Evolutionary conservation across 2,888 invertebrate genomes (phyloP), one percentile per base, ranked within the genome.

Genomic region (Willowsia nigromaculata): DNA sequence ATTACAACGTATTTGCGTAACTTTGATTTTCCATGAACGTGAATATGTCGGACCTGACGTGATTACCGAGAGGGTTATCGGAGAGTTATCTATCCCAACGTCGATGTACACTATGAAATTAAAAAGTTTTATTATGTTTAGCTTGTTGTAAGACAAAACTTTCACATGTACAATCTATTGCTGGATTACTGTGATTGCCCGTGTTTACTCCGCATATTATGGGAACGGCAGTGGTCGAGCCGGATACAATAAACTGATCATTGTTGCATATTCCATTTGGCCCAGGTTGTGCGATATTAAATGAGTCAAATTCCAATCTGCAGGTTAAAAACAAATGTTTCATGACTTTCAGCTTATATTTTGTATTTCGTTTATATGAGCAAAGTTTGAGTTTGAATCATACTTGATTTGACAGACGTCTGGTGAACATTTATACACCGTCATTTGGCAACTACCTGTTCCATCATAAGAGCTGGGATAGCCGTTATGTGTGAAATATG

Each of bases 381-480:
- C 18, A 53, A 53, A 53, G n/a, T n/a, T n/a, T n/a, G 2, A 9
- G 15, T 74, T 33, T 1, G 74, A 30, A 25, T 37, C 85, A 80
- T 94, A 96, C 97, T 97, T 96, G 93, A 97, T 95, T 93, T 98
- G 98, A 92, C 97, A 98, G 18, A 98, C 96, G 92, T 97, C 96
- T 0, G 96, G 96, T 93, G 96, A 96, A 1, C 96, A 94, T 93
- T 98, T 98, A 76, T 96, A 94, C 11, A 98, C 95, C 0, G 97
- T 97, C 5, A 97, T 95, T 93, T 98, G 97, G 93, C 98, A 98
- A 27, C 97, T 97, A 0, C 97, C 96, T 0, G 96, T 96, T 0
- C 96, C 96, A 92, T 97, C 97, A 93, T 95, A 97, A 0, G 94
- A 93, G n/a, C 95, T 95, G 0, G 98, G 98, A 94, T 97, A 97